phyloP scores from a whole-genome alignment of 2,888 invertebrate genomes.

The Leptopilina myrica region DNA sequence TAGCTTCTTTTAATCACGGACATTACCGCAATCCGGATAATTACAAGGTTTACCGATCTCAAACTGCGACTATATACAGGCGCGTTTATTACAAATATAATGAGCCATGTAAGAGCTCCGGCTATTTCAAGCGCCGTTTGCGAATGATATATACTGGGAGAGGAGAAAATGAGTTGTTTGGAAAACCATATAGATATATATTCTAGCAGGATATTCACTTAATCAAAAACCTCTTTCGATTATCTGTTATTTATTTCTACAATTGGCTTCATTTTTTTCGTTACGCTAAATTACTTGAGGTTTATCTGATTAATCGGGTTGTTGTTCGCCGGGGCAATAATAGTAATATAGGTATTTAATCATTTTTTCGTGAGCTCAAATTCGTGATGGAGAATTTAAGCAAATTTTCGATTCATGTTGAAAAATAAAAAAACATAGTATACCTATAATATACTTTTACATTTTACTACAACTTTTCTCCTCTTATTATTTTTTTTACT shows the following conservation, averaged over 20 bases:
- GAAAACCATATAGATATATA: background rate
- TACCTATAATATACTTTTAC: too few species aligned
- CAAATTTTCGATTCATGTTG: too few species aligned
- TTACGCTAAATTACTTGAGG: background rate
- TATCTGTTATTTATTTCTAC: background rate
- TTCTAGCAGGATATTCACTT: constrained; percentile 21
- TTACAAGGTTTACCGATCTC: constrained; percentile 59
- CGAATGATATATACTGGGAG: constrained; percentile 12
- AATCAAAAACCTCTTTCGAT: constrained; percentile 14
- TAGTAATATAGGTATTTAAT: too few species aligned
- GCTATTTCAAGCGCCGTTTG: constrained; percentile 27
- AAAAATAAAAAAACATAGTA: too few species aligned
- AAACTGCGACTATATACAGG: constrained; percentile 47
- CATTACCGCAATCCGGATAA: constrained; percentile 72
- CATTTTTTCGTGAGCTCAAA: too few species aligned
- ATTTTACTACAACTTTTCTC: too few species aligned
- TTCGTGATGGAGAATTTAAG: too few species aligned
- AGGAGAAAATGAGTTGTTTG: constrained; percentile 32
- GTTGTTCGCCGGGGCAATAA: too few species aligned
- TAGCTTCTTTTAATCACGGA: constrained; percentile 73
- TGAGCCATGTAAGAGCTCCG: constrained; percentile 50
- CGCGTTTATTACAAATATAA: constrained; percentile 58
- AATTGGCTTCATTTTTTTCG: background rate
- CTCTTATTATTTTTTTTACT: too few species aligned
- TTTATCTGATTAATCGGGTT: background rate